Conservation (phyloP, 2,113 vertebrate species). For the Chrysemys picta region DNA sequence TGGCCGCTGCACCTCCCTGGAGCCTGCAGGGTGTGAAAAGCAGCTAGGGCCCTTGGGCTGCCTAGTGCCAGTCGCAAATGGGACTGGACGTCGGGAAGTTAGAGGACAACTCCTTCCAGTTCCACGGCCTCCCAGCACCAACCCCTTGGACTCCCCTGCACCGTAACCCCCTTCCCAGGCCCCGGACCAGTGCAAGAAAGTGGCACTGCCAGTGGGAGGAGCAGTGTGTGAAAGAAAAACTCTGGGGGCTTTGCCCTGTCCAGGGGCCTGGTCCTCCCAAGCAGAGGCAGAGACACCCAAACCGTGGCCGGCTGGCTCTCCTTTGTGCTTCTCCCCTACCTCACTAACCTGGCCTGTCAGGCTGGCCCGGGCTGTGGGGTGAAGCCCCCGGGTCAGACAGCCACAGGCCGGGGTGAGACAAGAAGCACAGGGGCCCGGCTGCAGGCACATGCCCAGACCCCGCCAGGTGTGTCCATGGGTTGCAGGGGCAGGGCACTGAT, state of each 20-base stretch:
- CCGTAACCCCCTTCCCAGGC: too few relatives aligned
- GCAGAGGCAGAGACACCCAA: not conserved
- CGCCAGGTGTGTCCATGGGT: not conserved
- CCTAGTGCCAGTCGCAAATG: not conserved
- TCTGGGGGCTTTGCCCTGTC: not conserved
- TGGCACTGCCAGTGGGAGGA: not conserved
- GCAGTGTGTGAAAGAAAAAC: not conserved
- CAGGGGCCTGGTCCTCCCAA: not conserved
- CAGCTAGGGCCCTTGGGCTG: not conserved
- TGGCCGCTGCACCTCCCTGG: not conserved
- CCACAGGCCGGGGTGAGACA: too few relatives aligned
- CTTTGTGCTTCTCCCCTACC: not conserved
- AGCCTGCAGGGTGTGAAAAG: not conserved
- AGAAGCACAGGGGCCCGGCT: too few relatives aligned
- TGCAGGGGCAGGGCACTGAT: not conserved
- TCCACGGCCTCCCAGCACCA: not conserved
- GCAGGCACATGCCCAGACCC: not conserved
- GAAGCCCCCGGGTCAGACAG: too few relatives aligned
- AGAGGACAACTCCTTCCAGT: not conserved
- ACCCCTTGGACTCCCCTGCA: not conserved
- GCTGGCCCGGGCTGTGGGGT: too few relatives aligned
- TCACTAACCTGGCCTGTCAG: too few relatives aligned
- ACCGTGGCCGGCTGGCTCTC: not conserved
- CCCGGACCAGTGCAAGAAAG: too few relatives aligned
- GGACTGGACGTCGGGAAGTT: not conserved